phyloP scores from a whole-genome alignment of 1,140 invertebrate species.

The Antheraea pernyi region DNA sequence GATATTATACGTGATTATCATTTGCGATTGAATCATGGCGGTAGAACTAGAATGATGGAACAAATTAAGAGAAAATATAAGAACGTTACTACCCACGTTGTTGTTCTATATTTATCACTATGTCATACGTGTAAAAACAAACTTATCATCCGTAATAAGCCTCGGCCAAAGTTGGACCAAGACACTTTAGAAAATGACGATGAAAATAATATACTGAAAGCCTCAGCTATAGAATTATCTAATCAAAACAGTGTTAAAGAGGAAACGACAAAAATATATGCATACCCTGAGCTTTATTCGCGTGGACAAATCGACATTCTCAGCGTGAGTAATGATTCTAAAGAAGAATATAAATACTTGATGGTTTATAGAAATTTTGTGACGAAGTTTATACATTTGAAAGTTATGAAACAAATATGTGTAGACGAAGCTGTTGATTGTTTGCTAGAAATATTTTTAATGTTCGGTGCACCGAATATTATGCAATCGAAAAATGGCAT shows the following conservation, averaged over 20 bases:
- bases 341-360: constrained; percentile 46
- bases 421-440: constrained; percentile 37
- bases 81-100: constrained; percentile 43
- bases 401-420: constrained; percentile 37
- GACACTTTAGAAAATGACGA: neutral
- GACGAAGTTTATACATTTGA: constrained; percentile 47
- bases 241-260: neutral
- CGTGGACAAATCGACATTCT: constrained; percentile 50
- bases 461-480: constrained; percentile 55
- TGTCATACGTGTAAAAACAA: constrained; percentile 27
- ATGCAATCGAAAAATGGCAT: constrained; percentile 53
- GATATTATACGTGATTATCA: constrained; percentile 44
- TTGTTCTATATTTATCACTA: constrained; percentile 43
- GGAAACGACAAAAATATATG: neutral
- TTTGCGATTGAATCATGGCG: constrained; percentile 42
- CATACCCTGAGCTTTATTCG: constrained; percentile 42
- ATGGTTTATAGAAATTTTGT: constrained; percentile 47
- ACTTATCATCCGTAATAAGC: neutral
- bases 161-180: neutral
- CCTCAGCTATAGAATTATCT: neutral
- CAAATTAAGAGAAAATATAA: constrained; percentile 42
- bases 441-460: constrained; percentile 44
- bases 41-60: constrained; percentile 38
- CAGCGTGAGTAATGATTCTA: constrained; percentile 30
- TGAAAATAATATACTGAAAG: neutral